Evolutionary conservation across 2,888 invertebrate species (phyloP).

Genomic region (Xanthorhoe designata): DNA sequence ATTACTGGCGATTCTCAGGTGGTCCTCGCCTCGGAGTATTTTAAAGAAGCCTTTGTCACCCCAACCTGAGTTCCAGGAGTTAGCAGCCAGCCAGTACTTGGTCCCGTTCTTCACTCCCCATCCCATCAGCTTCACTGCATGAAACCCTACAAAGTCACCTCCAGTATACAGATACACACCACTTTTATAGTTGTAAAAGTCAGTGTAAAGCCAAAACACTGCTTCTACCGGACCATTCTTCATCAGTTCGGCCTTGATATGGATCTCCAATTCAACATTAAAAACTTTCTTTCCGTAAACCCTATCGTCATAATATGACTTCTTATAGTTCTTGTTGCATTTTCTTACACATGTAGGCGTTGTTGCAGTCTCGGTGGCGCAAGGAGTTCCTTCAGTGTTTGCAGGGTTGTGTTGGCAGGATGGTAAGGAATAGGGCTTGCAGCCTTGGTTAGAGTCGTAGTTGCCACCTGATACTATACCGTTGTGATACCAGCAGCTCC

Average conservation of each 20-base stretch:
- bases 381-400: slow-evolving; percentile 66
- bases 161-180: slow-evolving; percentile 28
- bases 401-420: slow-evolving; percentile 96
- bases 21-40: slow-evolving; percentile 92
- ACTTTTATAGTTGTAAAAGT: slow-evolving; percentile 31
- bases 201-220: not conserved
- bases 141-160: slow-evolving; percentile 1
- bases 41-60: slow-evolving; percentile 95
- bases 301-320: slow-evolving; percentile 87
- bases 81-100: slow-evolving; percentile 96
- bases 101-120: slow-evolving; percentile 92
- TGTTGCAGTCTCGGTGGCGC: not conserved
- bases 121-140: slow-evolving; percentile 80
- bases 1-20: slow-evolving; percentile 51
- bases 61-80: slow-evolving; percentile 98
- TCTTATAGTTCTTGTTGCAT: slow-evolving; percentile 39
- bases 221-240: slow-evolving; percentile 90
- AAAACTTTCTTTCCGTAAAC: slow-evolving; percentile 14
- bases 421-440: slow-evolving; percentile 93
- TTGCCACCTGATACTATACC: slow-evolving; percentile 96
- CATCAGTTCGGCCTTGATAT: slow-evolving; percentile 86
- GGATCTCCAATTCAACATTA: not conserved
- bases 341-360: not conserved
- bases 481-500: slow-evolving; percentile 93
- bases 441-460: slow-evolving; percentile 92